Base-by-base conservation (phyloP, 2,888 invertebrate genomes). In the Elysia crispata region DNA sequence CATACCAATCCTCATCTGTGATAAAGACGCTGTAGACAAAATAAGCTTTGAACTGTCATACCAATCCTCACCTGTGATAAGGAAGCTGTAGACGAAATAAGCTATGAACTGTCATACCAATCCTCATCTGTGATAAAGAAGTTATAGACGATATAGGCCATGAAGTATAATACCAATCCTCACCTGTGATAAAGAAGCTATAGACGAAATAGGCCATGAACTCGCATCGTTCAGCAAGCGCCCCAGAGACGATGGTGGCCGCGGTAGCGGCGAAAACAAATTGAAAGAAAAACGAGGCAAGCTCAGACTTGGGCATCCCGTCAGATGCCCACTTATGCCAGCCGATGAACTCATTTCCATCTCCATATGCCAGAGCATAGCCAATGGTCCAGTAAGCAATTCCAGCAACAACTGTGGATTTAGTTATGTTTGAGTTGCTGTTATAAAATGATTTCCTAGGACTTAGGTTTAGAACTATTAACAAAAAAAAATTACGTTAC, bases 231-330 rank as follows among this genome's bases (percentile, higher is more conserved):
- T 94, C 94, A 0, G 94, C 94, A 50, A 94, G 92, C 0, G 94
- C 93, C 1, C 94, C 93, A 0, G 93, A 93, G 6, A 94, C 92
- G 72, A 94, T 93, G 41, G 94, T 94, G 33, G 94, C 93, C 0
- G 94, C 93, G 0, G 94, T 94, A 23, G 94, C 94, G 0, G 94
- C 94, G 84, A 94, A 94, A 28, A 93, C 92, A 85, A 93, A 93
- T 88, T 94, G 94, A 89, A 94, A 94, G 90, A 94, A 94, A 92
- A 93, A 90, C 15, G 82, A 69, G 33, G 89, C 87, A 72, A 86
- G 89, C 0, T 79, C 62, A 0, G 67, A 77, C 0, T 86, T 85
- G 0, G 85, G 85, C 31, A 91, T 67, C 3, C 82, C 83, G 20
- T 77, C 75, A 18, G 83, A 83, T 8, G 86, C 89, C 54, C 86